These are phyloP conservation scores for Gerris lacustris DNA, from an alignment of 2,888 invertebrate genomes.

Conservation along the genomic window DNA sequence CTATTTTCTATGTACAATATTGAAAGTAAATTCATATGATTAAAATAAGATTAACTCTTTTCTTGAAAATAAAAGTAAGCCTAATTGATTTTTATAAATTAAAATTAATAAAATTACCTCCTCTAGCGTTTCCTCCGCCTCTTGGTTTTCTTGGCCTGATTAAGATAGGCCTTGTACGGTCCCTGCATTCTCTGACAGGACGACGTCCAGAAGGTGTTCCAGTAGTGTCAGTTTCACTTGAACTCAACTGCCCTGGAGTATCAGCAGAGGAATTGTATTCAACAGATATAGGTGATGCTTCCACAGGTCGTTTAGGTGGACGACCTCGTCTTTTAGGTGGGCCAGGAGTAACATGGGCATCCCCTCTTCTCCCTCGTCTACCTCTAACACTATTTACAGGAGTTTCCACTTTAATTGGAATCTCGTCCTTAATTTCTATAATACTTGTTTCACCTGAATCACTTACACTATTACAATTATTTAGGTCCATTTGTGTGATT, in stretches of 20 bases:
- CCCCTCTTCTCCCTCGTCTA: not conserved
- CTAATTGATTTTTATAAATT: not conserved
- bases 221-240: not conserved
- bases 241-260: not conserved
- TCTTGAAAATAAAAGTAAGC: no score
- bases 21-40: no score
- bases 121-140: slow-evolving; percentile 16
- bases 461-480: not conserved
- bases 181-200: slow-evolving; percentile 26
- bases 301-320: not conserved
- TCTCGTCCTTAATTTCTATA: slow-evolving; percentile 3
- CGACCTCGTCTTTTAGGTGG: slow-evolving; percentile 5
- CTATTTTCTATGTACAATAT: no score
- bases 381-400: slow-evolving; percentile 10
- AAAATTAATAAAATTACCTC: not conserved
- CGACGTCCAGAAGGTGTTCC: slow-evolving; percentile 19
- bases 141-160: slow-evolving; percentile 26
- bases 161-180: slow-evolving; percentile 26
- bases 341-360: slow-evolving; percentile 9
- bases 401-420: not conserved
- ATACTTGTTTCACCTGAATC: not conserved
- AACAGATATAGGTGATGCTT: not conserved
- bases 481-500: not conserved
- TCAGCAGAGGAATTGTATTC: slow-evolving; percentile 1
- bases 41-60: no score